phyloP scores from a whole-genome alignment of 2,113 vertebrate genomes.

The Naja naja region DNA sequence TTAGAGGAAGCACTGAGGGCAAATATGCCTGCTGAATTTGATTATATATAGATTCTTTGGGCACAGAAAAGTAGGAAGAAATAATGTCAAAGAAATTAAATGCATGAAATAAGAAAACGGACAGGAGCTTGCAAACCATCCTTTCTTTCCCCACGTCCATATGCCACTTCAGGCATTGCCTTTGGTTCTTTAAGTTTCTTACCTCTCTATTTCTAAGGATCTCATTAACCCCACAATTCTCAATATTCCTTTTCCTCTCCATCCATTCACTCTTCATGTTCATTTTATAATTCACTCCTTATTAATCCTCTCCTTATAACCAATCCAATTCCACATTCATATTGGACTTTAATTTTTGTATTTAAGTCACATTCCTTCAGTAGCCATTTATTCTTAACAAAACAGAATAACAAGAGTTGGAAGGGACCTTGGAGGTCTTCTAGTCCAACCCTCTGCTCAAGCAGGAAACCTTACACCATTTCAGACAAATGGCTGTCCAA shows the following conservation, averaged over 20 bases:
- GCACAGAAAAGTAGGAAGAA: neutral
- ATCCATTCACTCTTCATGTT: neutral
- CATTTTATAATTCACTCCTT: neutral
- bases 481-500: neutral
- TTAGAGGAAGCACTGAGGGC: neutral
- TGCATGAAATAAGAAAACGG: neutral
- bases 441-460: neutral
- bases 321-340: neutral
- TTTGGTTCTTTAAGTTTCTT: neutral
- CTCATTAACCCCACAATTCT: neutral
- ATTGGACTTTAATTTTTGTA: neutral
- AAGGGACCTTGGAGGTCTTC: neutral
- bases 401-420: neutral
- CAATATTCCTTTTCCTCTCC: neutral
- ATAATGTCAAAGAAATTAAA: neutral
- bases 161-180: neutral
- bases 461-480: neutral
- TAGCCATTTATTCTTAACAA: neutral
- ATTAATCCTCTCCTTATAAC: neutral
- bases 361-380: neutral
- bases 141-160: neutral
- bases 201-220: neutral
- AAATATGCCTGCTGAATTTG: neutral
- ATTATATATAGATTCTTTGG: neutral
- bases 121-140: neutral